Conservation (phyloP, 1,140 invertebrate genomes). For the Drosophila kohkoa region DNA sequence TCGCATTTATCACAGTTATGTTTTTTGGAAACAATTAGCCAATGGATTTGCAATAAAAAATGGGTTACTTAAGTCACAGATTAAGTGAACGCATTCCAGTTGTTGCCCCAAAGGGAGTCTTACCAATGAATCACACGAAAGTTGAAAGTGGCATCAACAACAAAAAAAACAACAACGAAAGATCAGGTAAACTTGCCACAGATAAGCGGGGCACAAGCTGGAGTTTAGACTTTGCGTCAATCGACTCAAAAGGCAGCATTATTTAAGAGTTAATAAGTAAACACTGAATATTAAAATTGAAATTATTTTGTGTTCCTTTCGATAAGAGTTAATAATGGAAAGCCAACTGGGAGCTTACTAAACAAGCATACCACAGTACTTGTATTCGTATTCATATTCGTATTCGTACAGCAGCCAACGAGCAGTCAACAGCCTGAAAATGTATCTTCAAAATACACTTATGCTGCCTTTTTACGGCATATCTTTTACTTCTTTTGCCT, state of each 20-base stretch:
- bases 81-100: neutral
- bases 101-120: neutral
- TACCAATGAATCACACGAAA: slow-evolving; percentile 4
- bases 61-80: neutral
- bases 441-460: slow-evolving; percentile 73
- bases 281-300: neutral
- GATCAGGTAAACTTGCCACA: slow-evolving; percentile 1
- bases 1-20: slow-evolving; percentile 13
- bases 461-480: slow-evolving; percentile 79
- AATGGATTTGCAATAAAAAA: slow-evolving; percentile 10
- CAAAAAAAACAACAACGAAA: neutral
- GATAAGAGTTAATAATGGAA: slow-evolving; percentile 22
- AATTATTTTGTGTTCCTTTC: neutral
- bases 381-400: neutral
- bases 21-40: slow-evolving; percentile 17
- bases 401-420: slow-evolving; percentile 11
- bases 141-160: neutral
- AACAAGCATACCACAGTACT: neutral
- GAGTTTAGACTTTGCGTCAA: neutral
- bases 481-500: slow-evolving; percentile 77
- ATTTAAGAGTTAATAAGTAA: neutral
- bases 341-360: slow-evolving; percentile 14
- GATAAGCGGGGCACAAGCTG: neutral
- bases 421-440: slow-evolving; percentile 50
- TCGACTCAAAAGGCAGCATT: neutral